Evolutionary conservation across 2,113 vertebrate genomes (phyloP), one percentile per base, ranked within the genome.

Genomic region (Bambusicola thoracicus): DNA sequence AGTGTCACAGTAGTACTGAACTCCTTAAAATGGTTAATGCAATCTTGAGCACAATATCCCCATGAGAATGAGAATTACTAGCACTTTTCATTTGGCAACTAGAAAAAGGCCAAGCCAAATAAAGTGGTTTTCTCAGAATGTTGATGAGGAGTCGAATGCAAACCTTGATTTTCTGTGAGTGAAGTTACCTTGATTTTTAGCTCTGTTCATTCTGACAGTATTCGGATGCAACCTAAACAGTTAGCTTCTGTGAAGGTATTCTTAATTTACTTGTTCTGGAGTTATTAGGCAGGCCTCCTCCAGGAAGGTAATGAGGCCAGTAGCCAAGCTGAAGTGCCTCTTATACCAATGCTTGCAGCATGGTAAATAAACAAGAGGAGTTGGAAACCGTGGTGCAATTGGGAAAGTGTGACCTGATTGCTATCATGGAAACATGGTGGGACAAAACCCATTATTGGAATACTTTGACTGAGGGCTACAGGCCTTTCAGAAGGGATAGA

Each of bases 41-140:
- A 41, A 3, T 29, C 9, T 2, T 7, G 29, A 56, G 30, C 4
- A 0, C 29, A 51, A 1, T 14, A 5, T 7, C n/a, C 25, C 25
- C 24, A 41, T 13, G 22, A 62, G 43, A 36, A 61, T 73, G 72
- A 36, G 36, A 78, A 43, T 24, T 19, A 59, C 40, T 25, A 3
- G 22, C 21, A 1, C 44, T 44, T 44, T 40, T 8, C 36, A 22
- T 6, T 81, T 56, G 65, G 30, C 41, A 80, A 3, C 5, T 18
- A 15, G 36, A 38, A 41, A 41, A 66, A 40, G 21, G 20, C 46
- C 24, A 25, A 49, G 46, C n/a, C 8, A 21, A 43, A 59, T 6
- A 22, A 53, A 36, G 13, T 43, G 11, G 2, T 51, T 62, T 67
- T 12, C 16, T 11, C 53, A 29, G 59, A 10, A 38, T n/a, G n/a